phyloP scores from a whole-genome alignment of 2,888 invertebrate species.

The Sphinx pinastri region DNA sequence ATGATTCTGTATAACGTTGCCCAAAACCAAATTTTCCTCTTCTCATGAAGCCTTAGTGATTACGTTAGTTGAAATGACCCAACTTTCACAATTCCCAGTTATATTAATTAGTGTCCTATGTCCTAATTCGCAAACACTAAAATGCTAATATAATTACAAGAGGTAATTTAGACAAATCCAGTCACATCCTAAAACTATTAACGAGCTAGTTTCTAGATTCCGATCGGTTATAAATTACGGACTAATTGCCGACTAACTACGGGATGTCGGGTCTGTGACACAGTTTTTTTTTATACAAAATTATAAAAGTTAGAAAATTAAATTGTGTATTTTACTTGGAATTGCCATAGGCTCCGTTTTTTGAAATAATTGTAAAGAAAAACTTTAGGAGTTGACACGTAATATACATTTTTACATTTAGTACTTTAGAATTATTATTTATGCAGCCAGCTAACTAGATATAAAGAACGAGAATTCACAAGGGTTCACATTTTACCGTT shows the following conservation, averaged over 20 bases:
- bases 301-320: neutral
- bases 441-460: too few relatives aligned
- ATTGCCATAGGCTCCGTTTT: neutral
- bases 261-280: slow-evolving; percentile 21
- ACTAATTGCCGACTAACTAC: slow-evolving; percentile 13
- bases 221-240: slow-evolving; percentile 7
- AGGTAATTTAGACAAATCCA: slow-evolving; percentile 8
- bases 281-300: neutral
- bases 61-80: neutral
- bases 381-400: too few relatives aligned
- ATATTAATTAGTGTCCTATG: neutral
- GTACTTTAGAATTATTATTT: too few relatives aligned
- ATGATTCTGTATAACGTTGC: too few relatives aligned
- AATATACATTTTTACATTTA: too few relatives aligned
- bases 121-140: neutral
- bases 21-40: too few relatives aligned
- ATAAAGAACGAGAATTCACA: too few relatives aligned
- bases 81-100: neutral
- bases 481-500: too few relatives aligned
- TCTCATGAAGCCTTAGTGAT: too few relatives aligned
- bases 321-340: too few relatives aligned
- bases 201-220: slow-evolving; percentile 1
- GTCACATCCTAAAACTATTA: slow-evolving; percentile 22
- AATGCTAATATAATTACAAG: neutral
- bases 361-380: neutral